Evolutionary conservation across 2,888 invertebrate species (phyloP), one percentile per base, ranked within the genome.

Genomic region (Scotopteryx bipunctaria): DNA sequence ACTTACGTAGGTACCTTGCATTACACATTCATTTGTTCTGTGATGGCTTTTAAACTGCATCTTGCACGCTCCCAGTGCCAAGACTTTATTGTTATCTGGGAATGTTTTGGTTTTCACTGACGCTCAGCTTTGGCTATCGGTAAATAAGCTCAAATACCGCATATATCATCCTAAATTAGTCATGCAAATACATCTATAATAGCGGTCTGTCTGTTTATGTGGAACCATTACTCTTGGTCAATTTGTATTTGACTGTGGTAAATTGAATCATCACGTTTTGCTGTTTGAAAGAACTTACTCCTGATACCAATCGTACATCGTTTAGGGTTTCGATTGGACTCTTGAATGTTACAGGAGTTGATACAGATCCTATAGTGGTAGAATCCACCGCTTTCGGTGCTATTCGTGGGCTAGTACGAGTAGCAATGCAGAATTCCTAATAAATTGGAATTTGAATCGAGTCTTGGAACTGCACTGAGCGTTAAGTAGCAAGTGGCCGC

Each of bases 1-100:
- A 43, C 52, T 11, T 9, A 55, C n/a, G n/a, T n/a, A n/a, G n/a
- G n/a, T 53, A 44, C 33, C 45, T 33, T n/a, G n/a, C n/a, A 35
- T 42, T 41, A 58, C 49, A 51, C 49, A 56, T 37, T 25, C 11
- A 11, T 21, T 41, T 35, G 8, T 33, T 35, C 19, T 36, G 21
- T 14, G 14, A 5, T 32, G 15, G 15, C 21, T 42, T 42, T 25
- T 14, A 29, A 45, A 41, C 21, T 36, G 41, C 40, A 36, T 16
- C 3, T 23, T 21, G 21, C 21, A 33, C 11, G 27, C 17, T 29
- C 13, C 4, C 11, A 29, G 19, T 37, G 32, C 37, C 42, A 52
- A 46, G 5, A 25, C 13, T 17, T 45, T 38, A 19, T 49, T 43
- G 13, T 31, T 37, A 6, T 37, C 14, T 31, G 27, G 6, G 9